Evolutionary conservation across 2,888 invertebrate genomes (phyloP).

Genomic region (Altica lythri): DNA sequence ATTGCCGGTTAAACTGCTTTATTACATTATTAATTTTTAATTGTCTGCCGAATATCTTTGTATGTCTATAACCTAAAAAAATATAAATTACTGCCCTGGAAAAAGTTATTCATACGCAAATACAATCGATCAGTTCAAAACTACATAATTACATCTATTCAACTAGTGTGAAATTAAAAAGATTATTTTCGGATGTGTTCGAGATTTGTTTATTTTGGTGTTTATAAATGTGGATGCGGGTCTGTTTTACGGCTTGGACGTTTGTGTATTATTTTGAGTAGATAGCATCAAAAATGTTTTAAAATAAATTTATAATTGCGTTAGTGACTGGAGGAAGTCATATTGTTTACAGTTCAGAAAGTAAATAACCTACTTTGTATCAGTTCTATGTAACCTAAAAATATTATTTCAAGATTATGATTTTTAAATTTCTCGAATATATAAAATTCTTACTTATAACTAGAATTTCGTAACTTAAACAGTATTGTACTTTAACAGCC

Average conservation of each 20-base stretch:
- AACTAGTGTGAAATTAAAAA: slow-evolving; percentile 26
- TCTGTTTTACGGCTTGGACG: slow-evolving; percentile 33
- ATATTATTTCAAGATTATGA: no score
- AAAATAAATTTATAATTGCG: slow-evolving; percentile 33
- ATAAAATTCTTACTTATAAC: no score
- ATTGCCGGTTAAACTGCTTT: no score
- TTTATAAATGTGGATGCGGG: slow-evolving; percentile 36
- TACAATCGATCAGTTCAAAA: slow-evolving; percentile 29
- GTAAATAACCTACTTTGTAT: slow-evolving; percentile 19
- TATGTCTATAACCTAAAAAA: no score
- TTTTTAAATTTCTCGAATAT: no score
- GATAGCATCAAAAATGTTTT: slow-evolving; percentile 33
- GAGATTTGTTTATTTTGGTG: slow-evolving; percentile 37
- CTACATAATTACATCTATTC: slow-evolving; percentile 30
- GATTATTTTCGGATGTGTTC: slow-evolving; percentile 30
- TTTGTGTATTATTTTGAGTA: slow-evolving; percentile 38
- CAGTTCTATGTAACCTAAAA: no score
- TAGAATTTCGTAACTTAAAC: no score
- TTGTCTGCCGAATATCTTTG: no score
- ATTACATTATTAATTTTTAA: no score
- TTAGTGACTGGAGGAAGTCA: slow-evolving; percentile 18
- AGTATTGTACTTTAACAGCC: no score
- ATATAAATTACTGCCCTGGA: slow-evolving; percentile 5
- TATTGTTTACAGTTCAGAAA: slow-evolving; percentile 26
- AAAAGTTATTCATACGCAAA: slow-evolving; percentile 20